phyloP scores from a whole-genome alignment of 2,888 invertebrate genomes.

The Venusia cambrica region DNA sequence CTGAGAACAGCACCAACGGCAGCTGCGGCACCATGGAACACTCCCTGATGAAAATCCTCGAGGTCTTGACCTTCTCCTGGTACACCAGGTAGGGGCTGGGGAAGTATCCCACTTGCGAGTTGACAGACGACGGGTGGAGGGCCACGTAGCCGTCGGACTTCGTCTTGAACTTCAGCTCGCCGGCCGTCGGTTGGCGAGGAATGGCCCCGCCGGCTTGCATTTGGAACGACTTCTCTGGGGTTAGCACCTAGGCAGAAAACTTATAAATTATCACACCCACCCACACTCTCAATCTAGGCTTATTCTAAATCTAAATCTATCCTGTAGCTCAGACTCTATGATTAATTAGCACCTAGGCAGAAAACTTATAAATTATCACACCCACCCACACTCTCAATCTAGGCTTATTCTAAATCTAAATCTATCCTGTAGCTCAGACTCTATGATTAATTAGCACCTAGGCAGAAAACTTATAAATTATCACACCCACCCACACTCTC shows the following conservation, averaged over 20 bases:
- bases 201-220: constrained; percentile 88
- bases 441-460: too few species aligned
- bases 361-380: too few species aligned
- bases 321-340: too few species aligned
- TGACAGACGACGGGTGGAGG: constrained; percentile 89
- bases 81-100: constrained; percentile 89
- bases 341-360: too few species aligned
- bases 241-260: constrained; percentile 75
- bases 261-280: too few species aligned
- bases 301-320: too few species aligned
- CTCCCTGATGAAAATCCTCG: constrained; percentile 88
- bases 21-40: constrained; percentile 90
- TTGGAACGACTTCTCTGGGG: constrained; percentile 89
- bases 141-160: constrained; percentile 87
- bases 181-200: constrained; percentile 85
- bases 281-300: too few species aligned
- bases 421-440: too few species aligned
- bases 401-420: too few species aligned
- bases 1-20: constrained; percentile 85
- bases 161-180: constrained; percentile 88
- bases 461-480: too few species aligned
- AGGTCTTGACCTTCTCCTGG: constrained; percentile 92
- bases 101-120: constrained; percentile 83
- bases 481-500: too few species aligned
- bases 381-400: too few species aligned